Evolutionary conservation across 2,888 invertebrate species (phyloP).

Genomic region (Mimumesa dahlbomi): DNA sequence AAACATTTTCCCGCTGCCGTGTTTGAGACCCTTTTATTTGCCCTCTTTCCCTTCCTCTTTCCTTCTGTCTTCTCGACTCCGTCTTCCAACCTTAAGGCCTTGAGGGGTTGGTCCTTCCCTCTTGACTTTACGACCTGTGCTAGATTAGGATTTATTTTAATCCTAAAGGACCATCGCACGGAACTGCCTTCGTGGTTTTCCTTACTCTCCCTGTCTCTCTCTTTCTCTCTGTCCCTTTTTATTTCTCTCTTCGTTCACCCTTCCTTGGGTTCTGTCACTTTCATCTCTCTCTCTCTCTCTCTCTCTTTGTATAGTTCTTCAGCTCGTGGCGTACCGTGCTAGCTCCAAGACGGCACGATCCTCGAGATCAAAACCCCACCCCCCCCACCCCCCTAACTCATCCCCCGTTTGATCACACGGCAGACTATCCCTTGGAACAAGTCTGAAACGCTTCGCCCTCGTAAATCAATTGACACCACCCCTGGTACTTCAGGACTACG

Average conservation of each 20-base stretch:
- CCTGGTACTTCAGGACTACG: slow-evolving; percentile 48
- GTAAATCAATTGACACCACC: slow-evolving; percentile 66
- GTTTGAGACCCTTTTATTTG: slow-evolving; percentile 56
- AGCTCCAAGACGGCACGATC: too few species aligned
- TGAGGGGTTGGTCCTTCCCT: slow-evolving; percentile 47
- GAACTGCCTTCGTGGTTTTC: slow-evolving; percentile 23
- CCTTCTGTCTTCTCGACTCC: slow-evolving; percentile 19
- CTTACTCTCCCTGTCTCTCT: slow-evolving; percentile 1
- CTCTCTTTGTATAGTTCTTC: slow-evolving; percentile 3
- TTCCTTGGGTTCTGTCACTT: neutral
- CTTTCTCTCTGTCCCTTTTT: slow-evolving; percentile 17
- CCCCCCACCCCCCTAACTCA: too few species aligned
- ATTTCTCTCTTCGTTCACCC: slow-evolving; percentile 8
- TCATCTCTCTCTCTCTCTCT: slow-evolving; percentile 1
- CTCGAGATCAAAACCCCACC: slow-evolving; percentile 36
- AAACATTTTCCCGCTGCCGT: slow-evolving; percentile 48
- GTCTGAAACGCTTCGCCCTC: slow-evolving; percentile 52
- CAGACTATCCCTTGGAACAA: slow-evolving; percentile 40
- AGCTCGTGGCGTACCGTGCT: too few species aligned
- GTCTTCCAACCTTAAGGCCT: slow-evolving; percentile 34
- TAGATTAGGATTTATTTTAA: slow-evolving; percentile 76
- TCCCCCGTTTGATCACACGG: too few species aligned
- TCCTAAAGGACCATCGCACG: slow-evolving; percentile 63
- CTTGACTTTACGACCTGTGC: slow-evolving; percentile 69
- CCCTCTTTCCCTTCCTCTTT: slow-evolving; percentile 27